These are phyloP conservation scores for Limnephilus marmoratus DNA, from an alignment of 2,888 invertebrate species.

Conservation along the genomic window DNA sequence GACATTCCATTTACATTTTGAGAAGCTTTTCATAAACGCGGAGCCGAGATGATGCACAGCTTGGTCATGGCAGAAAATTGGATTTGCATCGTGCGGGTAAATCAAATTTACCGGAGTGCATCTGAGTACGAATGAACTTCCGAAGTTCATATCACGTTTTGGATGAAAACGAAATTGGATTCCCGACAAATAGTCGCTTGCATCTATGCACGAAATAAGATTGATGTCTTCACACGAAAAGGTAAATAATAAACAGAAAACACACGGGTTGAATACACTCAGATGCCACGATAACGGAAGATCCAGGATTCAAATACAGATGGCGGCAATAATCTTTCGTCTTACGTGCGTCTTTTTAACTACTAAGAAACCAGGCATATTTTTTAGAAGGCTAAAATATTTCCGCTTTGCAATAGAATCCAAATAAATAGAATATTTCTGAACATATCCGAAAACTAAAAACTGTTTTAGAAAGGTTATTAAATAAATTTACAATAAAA, in stretches of 20 bases:
- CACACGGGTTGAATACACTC: not conserved
- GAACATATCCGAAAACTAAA: no score
- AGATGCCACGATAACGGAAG: no score
- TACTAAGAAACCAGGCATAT: no score
- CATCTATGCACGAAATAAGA: not conserved
- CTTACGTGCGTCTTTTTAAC: no score
- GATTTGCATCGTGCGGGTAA: conserved; percentile 12
- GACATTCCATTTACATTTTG: conserved; percentile 2
- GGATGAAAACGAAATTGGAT: not conserved
- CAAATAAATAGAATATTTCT: no score
- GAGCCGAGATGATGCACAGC: not conserved
- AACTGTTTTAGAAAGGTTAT: no score
- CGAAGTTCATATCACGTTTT: not conserved
- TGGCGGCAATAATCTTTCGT: no score
- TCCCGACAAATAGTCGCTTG: not conserved
- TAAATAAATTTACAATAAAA: no score
- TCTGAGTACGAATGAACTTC: not conserved
- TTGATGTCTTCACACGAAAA: not conserved
- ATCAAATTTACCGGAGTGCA: not conserved
- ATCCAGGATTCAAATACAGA: no score
- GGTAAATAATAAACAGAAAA: not conserved
- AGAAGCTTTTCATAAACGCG: not conserved
- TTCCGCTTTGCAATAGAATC: no score
- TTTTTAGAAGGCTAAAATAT: no score
- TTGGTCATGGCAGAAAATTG: conserved; percentile 15